Evolutionary conservation across 2,888 invertebrate species (phyloP).

Genomic region (Anaspis maculata): DNA sequence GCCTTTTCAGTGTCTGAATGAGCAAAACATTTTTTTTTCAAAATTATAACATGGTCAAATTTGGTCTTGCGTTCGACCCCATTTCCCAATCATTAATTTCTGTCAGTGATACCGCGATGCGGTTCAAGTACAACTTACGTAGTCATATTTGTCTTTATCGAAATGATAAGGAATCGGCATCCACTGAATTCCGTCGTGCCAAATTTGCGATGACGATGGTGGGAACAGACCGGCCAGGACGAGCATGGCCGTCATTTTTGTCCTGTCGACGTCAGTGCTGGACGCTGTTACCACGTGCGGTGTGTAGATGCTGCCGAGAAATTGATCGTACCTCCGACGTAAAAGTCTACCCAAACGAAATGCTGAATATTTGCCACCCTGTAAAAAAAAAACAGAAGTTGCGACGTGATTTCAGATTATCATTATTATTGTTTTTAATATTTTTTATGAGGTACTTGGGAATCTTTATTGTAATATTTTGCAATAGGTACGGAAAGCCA

Average conservation of each 20-base stretch:
- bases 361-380: conserved; percentile 41
- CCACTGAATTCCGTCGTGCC: conserved; percentile 47
- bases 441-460: too few relatives aligned
- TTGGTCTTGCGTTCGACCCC: too few relatives aligned
- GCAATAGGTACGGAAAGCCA: too few relatives aligned
- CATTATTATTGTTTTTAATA: too few relatives aligned
- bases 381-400: conserved; percentile 14
- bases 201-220: conserved; percentile 44
- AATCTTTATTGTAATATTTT: too few relatives aligned
- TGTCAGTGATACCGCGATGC: too few relatives aligned
- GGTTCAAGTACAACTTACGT: too few relatives aligned
- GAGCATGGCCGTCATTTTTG: conserved; percentile 64
- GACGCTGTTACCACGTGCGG: conserved; percentile 44
- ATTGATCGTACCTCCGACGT: conserved; percentile 36
- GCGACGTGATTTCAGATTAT: conserved; percentile 2
- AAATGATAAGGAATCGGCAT: conserved; percentile 50
- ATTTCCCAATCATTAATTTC: too few relatives aligned
- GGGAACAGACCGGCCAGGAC: conserved; percentile 63
- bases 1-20: conserved; percentile 31
- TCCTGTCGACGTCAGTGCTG: conserved; percentile 63
- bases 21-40: not conserved
- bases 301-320: conserved; percentile 39
- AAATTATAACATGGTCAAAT: conserved; percentile 28
- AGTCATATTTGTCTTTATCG: conserved; percentile 27
- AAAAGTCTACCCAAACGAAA: conserved; percentile 40